phyloP scores from a whole-genome alignment of 2,797 vertebrate species.

The Ispidina picta region DNA sequence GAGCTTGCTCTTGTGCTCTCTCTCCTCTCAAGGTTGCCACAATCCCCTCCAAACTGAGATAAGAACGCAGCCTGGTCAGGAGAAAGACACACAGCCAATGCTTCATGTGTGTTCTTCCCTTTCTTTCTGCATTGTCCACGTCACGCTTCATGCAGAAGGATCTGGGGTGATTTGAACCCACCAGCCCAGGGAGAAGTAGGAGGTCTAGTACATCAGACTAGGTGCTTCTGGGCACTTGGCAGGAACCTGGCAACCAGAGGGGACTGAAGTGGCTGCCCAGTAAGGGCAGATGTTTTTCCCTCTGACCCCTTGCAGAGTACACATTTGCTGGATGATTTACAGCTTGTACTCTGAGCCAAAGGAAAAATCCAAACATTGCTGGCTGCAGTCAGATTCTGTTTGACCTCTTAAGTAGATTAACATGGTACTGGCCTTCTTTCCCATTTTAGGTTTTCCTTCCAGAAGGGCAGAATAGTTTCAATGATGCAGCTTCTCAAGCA shows the following conservation, averaged over 20 bases:
- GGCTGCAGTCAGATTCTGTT: conserved; percentile 32
- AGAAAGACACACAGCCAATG: background rate
- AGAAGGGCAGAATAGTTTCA: conserved; percentile 1
- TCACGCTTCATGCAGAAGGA: background rate
- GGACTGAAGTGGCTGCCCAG: conserved; percentile 7
- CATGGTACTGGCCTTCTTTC: conserved; percentile 46
- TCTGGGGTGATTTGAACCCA: background rate
- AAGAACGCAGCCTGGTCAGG: background rate
- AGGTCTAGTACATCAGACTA: background rate
- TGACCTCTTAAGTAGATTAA: conserved; percentile 65
- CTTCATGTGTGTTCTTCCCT: background rate
- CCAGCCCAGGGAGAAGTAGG: background rate
- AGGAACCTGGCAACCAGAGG: conserved; percentile 19
- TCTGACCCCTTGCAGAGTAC: conserved; percentile 49
- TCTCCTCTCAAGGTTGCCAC: background rate
- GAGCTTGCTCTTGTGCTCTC: background rate
- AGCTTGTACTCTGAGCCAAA: conserved; percentile 41
- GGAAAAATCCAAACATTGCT: conserved; percentile 60
- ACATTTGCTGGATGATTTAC: conserved; percentile 47
- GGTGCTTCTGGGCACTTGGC: conserved; percentile 15
- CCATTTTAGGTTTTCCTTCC: conserved; percentile 45
- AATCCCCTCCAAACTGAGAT: background rate
- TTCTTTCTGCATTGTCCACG: background rate
- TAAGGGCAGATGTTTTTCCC: conserved; percentile 37
- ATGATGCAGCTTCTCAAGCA: background rate